A percentile compares a stretch with the other conserved stretches of the same genome.
These are phyloP conservation scores for Chloromyia formosa DNA, from an alignment of 2,888 invertebrate species.

Conservation along the genomic window DNA sequence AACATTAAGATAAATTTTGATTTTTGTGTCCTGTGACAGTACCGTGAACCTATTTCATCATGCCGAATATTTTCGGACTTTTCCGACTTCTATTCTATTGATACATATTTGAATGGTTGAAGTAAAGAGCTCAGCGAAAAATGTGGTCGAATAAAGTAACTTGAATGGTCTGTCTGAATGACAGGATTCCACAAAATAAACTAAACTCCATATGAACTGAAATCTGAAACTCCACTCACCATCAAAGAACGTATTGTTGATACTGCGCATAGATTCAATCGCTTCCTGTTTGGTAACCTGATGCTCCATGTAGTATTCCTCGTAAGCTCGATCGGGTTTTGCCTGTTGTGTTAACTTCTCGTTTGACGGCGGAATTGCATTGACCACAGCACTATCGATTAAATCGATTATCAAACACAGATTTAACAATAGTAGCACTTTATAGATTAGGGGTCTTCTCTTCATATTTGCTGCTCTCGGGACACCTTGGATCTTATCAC, in stretches of 20 bases:
- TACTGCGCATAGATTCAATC: slow-evolving; percentile 56
- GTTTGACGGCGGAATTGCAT: slow-evolving; percentile 10
- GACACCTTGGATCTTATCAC: too few species aligned
- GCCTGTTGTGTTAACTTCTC: slow-evolving; percentile 5
- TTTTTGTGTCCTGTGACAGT: too few species aligned
- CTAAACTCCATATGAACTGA: too few species aligned
- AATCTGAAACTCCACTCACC: slow-evolving; percentile 53
- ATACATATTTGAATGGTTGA: too few species aligned
- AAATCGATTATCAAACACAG: slow-evolving; percentile 23
- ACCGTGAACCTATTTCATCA: too few species aligned
- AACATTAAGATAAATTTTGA: too few species aligned
- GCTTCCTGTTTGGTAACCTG: slow-evolving; percentile 61
- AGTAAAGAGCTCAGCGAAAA: too few species aligned
- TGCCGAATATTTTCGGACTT: too few species aligned
- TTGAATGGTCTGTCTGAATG: too few species aligned
- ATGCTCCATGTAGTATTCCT: slow-evolving; percentile 61
- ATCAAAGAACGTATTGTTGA: slow-evolving; percentile 57
- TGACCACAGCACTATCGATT: slow-evolving; percentile 36
- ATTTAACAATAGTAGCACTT: slow-evolving; percentile 31
- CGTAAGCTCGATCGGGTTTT: slow-evolving; percentile 52
- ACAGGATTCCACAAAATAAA: too few species aligned
- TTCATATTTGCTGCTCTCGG: not conserved
- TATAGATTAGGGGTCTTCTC: not conserved
- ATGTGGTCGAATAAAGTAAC: too few species aligned
- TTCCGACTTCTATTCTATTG: too few species aligned